Conservation (phyloP, 2,888 invertebrate species). For the Cosmopolites sordidus region DNA sequence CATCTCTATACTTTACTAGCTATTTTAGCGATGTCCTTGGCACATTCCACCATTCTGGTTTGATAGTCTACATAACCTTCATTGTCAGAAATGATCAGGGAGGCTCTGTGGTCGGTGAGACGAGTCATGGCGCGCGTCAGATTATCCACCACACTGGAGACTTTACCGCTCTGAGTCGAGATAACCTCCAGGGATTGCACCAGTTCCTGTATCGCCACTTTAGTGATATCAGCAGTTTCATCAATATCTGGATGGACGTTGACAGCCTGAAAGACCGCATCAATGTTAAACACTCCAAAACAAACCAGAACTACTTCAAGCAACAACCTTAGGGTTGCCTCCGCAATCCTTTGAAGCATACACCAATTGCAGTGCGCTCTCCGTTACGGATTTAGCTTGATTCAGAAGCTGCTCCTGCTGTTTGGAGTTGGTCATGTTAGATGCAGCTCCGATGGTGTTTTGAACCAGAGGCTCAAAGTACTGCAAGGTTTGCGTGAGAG, state of each 20-base stretch:
- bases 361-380: constrained; percentile 83
- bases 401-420: constrained; percentile 85
- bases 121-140: constrained; percentile 84
- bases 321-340: constrained; percentile 79
- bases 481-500: constrained; percentile 69
- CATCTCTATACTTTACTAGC: too few relatives aligned
- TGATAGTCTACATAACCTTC: constrained; percentile 92
- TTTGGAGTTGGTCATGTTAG: constrained; percentile 81
- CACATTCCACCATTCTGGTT: constrained; percentile 90
- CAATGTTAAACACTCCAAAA: too few relatives aligned
- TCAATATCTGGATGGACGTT: constrained; percentile 80
- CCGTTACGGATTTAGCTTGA: constrained; percentile 90
- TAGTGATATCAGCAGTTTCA: constrained; percentile 70
- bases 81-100: constrained; percentile 64
- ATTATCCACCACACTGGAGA: constrained; percentile 84
- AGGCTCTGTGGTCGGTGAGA: constrained; percentile 72
- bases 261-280: constrained; percentile 56
- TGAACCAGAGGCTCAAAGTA: constrained; percentile 84
- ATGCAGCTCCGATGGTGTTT: constrained; percentile 82
- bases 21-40: constrained; percentile 89
- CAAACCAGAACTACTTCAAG: neutral
- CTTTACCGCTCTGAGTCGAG: constrained; percentile 84
- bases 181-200: constrained; percentile 73
- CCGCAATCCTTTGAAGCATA: constrained; percentile 83
- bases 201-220: constrained; percentile 78